Percentiles rank a stretch among this genome's conserved stretches.
phyloP scores from a whole-genome alignment of 2,888 invertebrate genomes.

The Argyra leucocephala region DNA sequence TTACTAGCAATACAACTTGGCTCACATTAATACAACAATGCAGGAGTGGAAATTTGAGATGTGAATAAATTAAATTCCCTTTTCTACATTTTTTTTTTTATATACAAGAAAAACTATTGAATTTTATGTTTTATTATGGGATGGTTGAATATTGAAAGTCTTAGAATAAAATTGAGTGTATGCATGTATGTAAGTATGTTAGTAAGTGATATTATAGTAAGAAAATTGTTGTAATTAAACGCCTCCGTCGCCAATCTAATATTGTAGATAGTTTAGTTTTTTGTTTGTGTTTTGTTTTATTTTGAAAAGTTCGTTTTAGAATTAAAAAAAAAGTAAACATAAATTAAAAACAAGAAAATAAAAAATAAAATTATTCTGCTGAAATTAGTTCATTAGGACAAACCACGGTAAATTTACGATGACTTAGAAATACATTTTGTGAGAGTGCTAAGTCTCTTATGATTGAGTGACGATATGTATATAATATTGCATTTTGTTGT shows the following conservation, averaged over 20 bases:
- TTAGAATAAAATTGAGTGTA: no score
- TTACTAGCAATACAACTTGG: no score
- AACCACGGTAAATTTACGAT: neutral
- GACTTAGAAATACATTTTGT: neutral
- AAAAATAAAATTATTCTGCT: neutral
- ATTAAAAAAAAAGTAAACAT: neutral
- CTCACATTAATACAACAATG: no score
- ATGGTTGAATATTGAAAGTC: neutral
- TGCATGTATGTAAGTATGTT: neutral
- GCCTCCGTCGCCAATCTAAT: slow-evolving; percentile 6
- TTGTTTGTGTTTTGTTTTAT: neutral
- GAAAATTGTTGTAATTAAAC: slow-evolving; percentile 1
- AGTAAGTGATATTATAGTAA: neutral
- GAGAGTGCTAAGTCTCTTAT: neutral
- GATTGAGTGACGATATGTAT: neutral
- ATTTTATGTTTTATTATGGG: neutral
- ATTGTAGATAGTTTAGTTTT: neutral
- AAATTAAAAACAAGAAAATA: neutral
- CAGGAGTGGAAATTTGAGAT: slow-evolving; percentile 1
- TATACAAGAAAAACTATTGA: no score
- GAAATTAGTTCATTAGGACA: neutral
- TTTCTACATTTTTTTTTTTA: no score
- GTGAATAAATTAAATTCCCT: neutral
- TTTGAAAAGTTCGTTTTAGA: neutral
- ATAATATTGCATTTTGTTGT: neutral